These are phyloP conservation scores for Drosophila athabasca DNA, from an alignment of 1,140 invertebrate species.

Conservation along the genomic window DNA sequence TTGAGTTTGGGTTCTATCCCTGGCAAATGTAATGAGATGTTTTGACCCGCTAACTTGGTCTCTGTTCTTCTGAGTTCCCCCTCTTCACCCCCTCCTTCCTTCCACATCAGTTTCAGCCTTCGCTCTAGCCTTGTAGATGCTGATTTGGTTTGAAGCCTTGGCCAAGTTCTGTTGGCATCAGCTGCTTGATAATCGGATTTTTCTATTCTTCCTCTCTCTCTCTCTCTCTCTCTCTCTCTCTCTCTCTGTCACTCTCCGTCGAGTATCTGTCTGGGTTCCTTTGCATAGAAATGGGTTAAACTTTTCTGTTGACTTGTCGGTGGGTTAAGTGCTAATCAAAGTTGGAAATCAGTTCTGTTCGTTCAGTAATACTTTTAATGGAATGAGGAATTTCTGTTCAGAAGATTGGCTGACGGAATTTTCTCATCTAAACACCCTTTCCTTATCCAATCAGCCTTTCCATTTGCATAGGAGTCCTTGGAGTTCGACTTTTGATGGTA, in stretches of 20 bases:
- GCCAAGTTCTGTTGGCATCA: slow-evolving; percentile 56
- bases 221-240: not conserved
- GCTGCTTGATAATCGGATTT: slow-evolving; percentile 52
- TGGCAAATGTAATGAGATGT: slow-evolving; percentile 72
- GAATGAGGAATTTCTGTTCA: slow-evolving; percentile 9
- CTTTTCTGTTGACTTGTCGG: slow-evolving; percentile 37
- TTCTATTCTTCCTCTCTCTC: slow-evolving; percentile 7
- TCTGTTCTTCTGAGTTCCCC: slow-evolving; percentile 13
- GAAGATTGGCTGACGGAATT: no score
- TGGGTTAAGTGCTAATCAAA: slow-evolving; percentile 46
- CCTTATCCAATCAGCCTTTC: not conserved
- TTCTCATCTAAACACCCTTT: not conserved
- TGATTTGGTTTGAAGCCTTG: slow-evolving; percentile 53
- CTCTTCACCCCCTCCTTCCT: no score
- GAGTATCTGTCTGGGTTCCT: no score
- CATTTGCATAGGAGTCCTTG: not conserved
- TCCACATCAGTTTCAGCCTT: no score
- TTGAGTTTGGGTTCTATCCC: slow-evolving; percentile 15
- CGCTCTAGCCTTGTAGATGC: slow-evolving; percentile 32
- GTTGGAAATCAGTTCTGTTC: slow-evolving; percentile 27
- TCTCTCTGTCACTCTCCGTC: not conserved
- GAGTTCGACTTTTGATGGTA: no score
- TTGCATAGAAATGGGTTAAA: slow-evolving; percentile 45
- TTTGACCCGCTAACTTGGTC: slow-evolving; percentile 70
- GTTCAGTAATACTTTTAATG: slow-evolving; percentile 33